Base-by-base conservation (phyloP, 2,113 vertebrate genomes). In the Polypterus senegalus region DNA sequence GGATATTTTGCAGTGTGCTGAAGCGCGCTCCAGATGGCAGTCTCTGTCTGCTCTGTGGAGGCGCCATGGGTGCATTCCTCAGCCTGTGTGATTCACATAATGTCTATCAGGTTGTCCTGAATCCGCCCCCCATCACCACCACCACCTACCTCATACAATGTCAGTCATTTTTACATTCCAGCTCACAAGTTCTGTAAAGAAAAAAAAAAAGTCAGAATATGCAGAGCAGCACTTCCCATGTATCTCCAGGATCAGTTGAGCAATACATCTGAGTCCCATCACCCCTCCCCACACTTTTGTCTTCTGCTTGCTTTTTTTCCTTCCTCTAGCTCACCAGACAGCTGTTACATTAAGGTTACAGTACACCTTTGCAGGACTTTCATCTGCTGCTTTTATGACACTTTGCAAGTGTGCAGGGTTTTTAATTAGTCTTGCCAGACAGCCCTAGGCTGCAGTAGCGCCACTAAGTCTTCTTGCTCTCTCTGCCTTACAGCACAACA, bases 381-480 rank as follows among this genome's bases (percentile, higher is more conserved):
- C 91, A 93, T 94, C 88, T 94, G 79, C 67, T 75, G 77, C 87
- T 93, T 88, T 96, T 91, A 96, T 93, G 93, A 88, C 81, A 86
- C 87, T 90, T 80, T 74, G 87, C 85, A 88, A 92, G 92, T 81
- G 92, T 91, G 90, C 91, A 81, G 91, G 92, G 92, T 90, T 92
- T 94, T 92, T 94, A 94, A 96, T 96, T 92, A 96, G 89, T 79
- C 83, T 84, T 83, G 73, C 85, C 88, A 94, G 94, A 96, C 92
- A 89, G 91, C 94, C 93, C 85, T 86, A 79, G 94, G 94, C 94
- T 73, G 88, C 88, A 76, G 82, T 86, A 97, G 94, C 93, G 93
- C 92, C 93, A 83, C 90, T 76, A 75, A 88, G 93, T 94, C 94
- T 92, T 88, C 83, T 70, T 72, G 66, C 78, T 77, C 75, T 79